Conservation (phyloP, 2,797 vertebrate genomes). For the Lateolabrax maculatus region DNA sequence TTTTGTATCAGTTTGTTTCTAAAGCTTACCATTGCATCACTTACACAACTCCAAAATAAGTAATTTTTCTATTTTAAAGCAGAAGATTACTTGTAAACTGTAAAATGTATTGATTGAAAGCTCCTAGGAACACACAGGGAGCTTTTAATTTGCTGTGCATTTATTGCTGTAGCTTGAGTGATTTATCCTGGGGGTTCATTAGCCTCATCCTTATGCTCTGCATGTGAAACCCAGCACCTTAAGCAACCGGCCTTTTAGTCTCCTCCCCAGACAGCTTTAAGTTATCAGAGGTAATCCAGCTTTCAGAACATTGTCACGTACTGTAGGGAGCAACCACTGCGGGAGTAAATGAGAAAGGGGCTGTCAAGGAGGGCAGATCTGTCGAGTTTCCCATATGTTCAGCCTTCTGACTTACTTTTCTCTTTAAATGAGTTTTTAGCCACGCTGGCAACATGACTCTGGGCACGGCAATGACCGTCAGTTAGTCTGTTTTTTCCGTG, state of each 20-base stretch:
- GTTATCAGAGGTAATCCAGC: conserved; percentile 68
- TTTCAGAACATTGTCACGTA: conserved; percentile 45
- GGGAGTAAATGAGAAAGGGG: conserved; percentile 23
- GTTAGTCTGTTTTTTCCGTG: too few species aligned
- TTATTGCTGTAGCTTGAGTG: conserved; percentile 78
- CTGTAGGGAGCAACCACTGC: conserved; percentile 26
- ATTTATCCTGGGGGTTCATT: conserved; percentile 76
- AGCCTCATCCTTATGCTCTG: conserved; percentile 62
- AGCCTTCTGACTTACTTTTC: conserved; percentile 8
- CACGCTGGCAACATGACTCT: background rate
- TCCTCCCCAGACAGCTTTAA: conserved; percentile 46
- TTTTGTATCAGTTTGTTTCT: background rate
- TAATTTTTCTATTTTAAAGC: conserved; percentile 62
- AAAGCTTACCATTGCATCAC: conserved; percentile 41
- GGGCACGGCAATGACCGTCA: background rate
- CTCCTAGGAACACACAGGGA: conserved; percentile 53
- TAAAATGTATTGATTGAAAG: conserved; percentile 73
- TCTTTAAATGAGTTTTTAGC: conserved; percentile 1
- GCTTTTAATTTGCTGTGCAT: conserved; percentile 80
- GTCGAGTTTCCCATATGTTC: background rate
- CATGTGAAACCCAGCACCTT: conserved; percentile 61
- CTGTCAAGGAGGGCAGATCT: conserved; percentile 5
- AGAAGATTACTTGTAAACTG: conserved; percentile 69
- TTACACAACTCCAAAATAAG: conserved; percentile 28
- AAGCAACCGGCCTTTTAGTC: conserved; percentile 69